Evolutionary conservation across 2,797 vertebrate genomes (phyloP), one percentile per base, ranked within the genome.

Genomic region (Propithecus deckenii): DNA sequence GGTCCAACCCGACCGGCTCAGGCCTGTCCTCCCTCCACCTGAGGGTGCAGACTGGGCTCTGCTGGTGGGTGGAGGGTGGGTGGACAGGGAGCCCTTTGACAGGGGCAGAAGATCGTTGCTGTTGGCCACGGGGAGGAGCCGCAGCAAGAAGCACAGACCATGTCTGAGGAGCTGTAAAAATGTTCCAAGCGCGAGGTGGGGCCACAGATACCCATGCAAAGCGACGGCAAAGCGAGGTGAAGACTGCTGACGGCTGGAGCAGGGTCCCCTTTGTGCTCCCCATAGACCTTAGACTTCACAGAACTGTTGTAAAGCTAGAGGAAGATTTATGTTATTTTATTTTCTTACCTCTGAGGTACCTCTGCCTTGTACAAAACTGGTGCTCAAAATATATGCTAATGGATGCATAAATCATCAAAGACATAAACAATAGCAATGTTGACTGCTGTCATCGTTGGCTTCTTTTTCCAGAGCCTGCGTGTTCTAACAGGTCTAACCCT

Each of bases 181-280:
- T 13, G 7, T 57, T 15, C 23, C 0, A 0, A 35, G 43, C 23
- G 3, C 28, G 4, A 28, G 14, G 23, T 23, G 38, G 35, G 13
- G 30, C 75, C 0, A 2, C 46, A 1, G 76, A n/a, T 14, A 32
- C 4, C 78, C 11, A 13, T 0, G 3, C 4, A 15, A 17, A n/a
- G 50, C 0, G 0, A 28, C 0, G 0, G 13, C 7, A 12, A 52
- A n/a, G 20, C 23, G 23, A 50, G 1, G 32, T 0, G 3, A 30
- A 59, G 25, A 2, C 20, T 7, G 1, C 0, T 46, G 28, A 22
- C 28, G 5, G 18, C 74, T 12, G 28, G 30, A 32, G 5, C 9
- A 0, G 1, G 52, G 15, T 38, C 12, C 15, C 20, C 35, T 78
- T 5, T 0, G 10, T 8, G 4, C 55, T 25, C 23, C 20, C 57